These are phyloP conservation scores for Mormyrops boulengeri DNA, from an alignment of 2,797 vertebrate genomes.

Conservation along the genomic window DNA sequence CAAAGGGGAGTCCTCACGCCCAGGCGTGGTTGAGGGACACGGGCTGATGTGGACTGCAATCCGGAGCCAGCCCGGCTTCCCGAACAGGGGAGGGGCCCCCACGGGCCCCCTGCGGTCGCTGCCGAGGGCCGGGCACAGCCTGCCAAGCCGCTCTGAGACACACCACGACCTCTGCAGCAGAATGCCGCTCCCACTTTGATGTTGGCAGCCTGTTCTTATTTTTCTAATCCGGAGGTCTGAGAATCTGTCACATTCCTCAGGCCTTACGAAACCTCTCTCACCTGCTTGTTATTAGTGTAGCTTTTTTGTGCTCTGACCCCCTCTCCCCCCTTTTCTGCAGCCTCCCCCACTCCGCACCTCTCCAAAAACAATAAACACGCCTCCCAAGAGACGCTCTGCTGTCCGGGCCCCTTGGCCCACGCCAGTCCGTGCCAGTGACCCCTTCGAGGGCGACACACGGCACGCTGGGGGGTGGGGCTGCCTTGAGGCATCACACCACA, in stretches of 20 bases:
- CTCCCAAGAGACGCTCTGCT: conserved; percentile 41
- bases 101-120: conserved; percentile 10
- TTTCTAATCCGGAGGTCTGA: conserved; percentile 33
- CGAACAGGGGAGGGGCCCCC: background rate
- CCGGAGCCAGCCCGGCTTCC: background rate
- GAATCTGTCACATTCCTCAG: conserved; percentile 41
- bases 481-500: background rate
- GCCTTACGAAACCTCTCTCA: conserved; percentile 42
- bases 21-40: conserved; percentile 1
- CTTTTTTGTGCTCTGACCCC: conserved; percentile 38
- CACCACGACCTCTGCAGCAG: conserved; percentile 30
- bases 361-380: conserved; percentile 52
- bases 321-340: conserved; percentile 23
- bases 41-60: too few species aligned
- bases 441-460: background rate
- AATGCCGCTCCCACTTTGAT: conserved; percentile 17
- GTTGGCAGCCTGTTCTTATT: conserved; percentile 24
- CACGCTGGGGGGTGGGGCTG: background rate
- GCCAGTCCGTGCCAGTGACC: conserved; percentile 14
- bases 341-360: conserved; percentile 38
- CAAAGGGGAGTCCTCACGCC: conserved; percentile 22
- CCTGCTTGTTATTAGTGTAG: conserved; percentile 57
- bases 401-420: conserved; percentile 24
- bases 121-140: conserved; percentile 19
- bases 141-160: conserved; percentile 3